Conservation (phyloP, 2,888 invertebrate genomes). For the Stictocephala bisonia region DNA sequence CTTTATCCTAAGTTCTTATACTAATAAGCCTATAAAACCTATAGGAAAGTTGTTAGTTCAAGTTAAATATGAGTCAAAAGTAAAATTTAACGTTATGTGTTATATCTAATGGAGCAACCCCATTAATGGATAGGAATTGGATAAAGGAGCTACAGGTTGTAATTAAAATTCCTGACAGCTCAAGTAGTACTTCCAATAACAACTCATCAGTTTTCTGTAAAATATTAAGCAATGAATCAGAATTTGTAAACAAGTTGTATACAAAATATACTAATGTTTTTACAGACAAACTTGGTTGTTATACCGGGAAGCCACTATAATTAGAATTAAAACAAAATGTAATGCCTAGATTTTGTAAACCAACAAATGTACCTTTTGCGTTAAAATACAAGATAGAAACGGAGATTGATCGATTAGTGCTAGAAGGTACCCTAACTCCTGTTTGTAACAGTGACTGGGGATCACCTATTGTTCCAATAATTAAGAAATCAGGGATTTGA, state of each 20-base stretch:
- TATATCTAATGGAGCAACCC: constrained; percentile 20
- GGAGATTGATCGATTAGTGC: constrained; percentile 55
- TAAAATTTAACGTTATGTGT: constrained; percentile 10
- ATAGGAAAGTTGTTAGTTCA: not conserved
- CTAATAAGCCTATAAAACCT: not conserved
- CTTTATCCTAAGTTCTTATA: not conserved
- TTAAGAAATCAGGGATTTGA: constrained; percentile 61
- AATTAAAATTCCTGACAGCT: too few relatives aligned
- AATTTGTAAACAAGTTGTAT: constrained; percentile 14
- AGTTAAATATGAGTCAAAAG: not conserved
- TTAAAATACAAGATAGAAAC: constrained; percentile 54
- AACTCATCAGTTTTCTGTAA: too few relatives aligned
- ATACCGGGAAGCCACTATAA: constrained; percentile 17
- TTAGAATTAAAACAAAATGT: constrained; percentile 51
- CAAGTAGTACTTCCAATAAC: too few relatives aligned
- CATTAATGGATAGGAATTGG: constrained; percentile 32
- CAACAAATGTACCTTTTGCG: constrained; percentile 57
- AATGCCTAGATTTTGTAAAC: constrained; percentile 54
- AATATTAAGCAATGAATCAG: too few relatives aligned
- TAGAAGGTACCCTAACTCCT: constrained; percentile 51
- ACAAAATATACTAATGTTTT: constrained; percentile 46
- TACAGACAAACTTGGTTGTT: constrained; percentile 41
- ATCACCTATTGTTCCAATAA: constrained; percentile 62
- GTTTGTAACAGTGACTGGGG: constrained; percentile 58
- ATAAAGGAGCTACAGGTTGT: not conserved